These are phyloP conservation scores for Ciconia stormi DNA, from an alignment of 2,113 vertebrate genomes.

Conservation along the genomic window DNA sequence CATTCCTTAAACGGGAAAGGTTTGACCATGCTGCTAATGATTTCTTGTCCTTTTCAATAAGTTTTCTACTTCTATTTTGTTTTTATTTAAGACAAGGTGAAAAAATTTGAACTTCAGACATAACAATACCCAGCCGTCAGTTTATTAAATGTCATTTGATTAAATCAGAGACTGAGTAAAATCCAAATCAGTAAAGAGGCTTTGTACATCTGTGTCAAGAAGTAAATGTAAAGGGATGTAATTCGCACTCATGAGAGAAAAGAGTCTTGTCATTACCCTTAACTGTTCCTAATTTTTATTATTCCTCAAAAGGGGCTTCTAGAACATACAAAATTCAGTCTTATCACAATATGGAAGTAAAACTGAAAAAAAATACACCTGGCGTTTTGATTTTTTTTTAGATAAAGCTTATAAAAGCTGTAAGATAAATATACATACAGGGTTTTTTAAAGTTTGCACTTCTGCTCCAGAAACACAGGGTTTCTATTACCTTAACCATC, in stretches of 20 bases:
- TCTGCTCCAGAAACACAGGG: neutral
- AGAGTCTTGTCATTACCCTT: neutral
- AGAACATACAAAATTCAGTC: neutral
- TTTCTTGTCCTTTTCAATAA: neutral
- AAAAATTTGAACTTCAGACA: neutral
- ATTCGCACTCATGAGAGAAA: neutral
- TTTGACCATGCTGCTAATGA: neutral
- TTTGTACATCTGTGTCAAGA: neutral
- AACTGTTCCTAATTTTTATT: neutral
- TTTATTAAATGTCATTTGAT: constrained; percentile 24
- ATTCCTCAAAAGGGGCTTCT: neutral
- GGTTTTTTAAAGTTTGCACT: neutral
- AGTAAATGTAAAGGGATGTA: neutral
- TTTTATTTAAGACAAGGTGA: neutral
- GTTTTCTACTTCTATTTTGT: neutral
- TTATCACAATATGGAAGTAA: neutral
- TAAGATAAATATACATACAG: neutral
- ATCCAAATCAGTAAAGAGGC: neutral
- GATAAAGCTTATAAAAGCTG: neutral
- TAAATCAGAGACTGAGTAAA: neutral
- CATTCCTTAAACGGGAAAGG: neutral
- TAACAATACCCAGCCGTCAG: neutral
- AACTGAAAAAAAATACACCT: neutral
- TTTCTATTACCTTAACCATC: neutral
- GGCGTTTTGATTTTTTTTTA: neutral